Evolutionary conservation across 2,797 vertebrate species (phyloP), one percentile per base, ranked within the genome.

Genomic region (Siniperca scherzeri): DNA sequence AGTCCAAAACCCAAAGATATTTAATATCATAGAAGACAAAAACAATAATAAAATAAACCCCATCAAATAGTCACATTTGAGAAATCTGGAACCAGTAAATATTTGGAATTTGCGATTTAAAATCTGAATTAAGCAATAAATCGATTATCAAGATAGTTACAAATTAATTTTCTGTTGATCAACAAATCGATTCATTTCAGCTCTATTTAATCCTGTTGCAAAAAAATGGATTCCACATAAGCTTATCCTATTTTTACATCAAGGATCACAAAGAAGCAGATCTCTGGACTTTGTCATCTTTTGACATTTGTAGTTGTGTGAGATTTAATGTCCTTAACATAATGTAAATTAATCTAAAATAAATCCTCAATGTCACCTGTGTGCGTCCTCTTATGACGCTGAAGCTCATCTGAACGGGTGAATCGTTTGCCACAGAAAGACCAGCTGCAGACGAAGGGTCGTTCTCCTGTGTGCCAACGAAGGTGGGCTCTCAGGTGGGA

Each of bases 381-480:
- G 91, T 99, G 98, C 8, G 98, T 99, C 74, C 98, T 97, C 93
- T 97, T 98, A 87, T 99, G 98, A 75, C 98, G 96, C 95, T 99
- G 98, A 64, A 99, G 96, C 88, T 99, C 98, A 67, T 99, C 98
- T 0, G 96, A 97, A 38, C 98, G 97, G 17, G 98, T 99, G 91
- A 99, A 99, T 12, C 98, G 96, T 91, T 99, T 99, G 22, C 97
- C 98, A 16, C 98, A 99, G 83, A 96, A 97, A 65, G 97, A 79
- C 98, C 98, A 99, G 78, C 90, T 76, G 90, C 98, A 99, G 91
- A 98, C 94, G 30, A 99, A 99, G 7, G 98, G 98, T 0, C 98
- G 91, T 80, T 99, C 98, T 19, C 98, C 98, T 0, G 98, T 99
- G 93, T 99, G 98, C 98, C 98, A 99, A 81, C 98, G 95, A 80